Conservation (phyloP, 2,888 invertebrate species). For the Abrostola tripartita region DNA sequence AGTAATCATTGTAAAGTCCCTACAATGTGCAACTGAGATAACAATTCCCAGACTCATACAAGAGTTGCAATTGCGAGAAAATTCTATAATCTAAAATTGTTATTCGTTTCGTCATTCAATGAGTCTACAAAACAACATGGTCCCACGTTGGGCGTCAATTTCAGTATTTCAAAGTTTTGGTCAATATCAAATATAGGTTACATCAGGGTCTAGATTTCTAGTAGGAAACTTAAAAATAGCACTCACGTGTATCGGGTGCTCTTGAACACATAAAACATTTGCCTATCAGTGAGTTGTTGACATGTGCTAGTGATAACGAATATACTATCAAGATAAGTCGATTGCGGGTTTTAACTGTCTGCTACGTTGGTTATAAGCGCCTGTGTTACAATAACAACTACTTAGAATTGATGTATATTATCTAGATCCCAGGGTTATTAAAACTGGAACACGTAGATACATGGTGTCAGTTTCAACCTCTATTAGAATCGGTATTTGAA, state of each 20-base stretch:
- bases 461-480: too few species aligned
- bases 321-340: conserved; percentile 47
- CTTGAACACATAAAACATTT: conserved; percentile 46
- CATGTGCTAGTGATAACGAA: conserved; percentile 42
- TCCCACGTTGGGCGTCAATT: conserved; percentile 2
- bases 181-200: neutral
- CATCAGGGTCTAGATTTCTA: conserved; percentile 6
- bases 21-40: conserved; percentile 22
- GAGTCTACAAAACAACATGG: neutral
- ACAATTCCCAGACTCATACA: conserved; percentile 8
- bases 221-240: conserved; percentile 17
- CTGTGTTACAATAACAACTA: conserved; percentile 9
- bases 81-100: neutral
- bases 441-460: too few species aligned
- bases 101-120: neutral
- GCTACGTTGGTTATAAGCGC: conserved; percentile 23
- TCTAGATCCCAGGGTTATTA: too few species aligned
- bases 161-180: neutral
- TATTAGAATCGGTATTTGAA: too few species aligned
- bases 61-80: conserved; percentile 29
- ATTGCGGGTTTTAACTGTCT: conserved; percentile 42
- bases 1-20: conserved; percentile 5
- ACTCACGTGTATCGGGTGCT: conserved; percentile 30
- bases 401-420: too few species aligned
- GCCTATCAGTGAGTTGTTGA: conserved; percentile 43